Evolutionary conservation across 2,113 vertebrate genomes (phyloP).

Genomic region (Panurus biarmicus): DNA sequence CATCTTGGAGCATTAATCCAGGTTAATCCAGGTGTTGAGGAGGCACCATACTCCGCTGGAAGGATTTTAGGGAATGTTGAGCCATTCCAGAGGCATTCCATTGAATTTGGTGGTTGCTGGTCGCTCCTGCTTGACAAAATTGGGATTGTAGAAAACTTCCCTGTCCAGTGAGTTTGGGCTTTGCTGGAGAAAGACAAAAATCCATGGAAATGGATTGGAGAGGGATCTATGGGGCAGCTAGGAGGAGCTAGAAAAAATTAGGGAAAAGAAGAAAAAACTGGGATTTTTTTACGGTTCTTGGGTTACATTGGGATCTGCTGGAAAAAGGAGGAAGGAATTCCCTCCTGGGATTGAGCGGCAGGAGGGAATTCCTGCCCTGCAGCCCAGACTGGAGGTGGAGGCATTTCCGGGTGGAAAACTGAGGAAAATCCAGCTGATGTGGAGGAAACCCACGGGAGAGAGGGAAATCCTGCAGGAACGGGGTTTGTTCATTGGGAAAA

Average conservation of each 20-base stretch:
- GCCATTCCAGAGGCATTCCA: fast-evolving
- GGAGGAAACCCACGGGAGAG: background rate
- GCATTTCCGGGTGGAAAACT: background rate
- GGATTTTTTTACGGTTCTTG: fast-evolving
- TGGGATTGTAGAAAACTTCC: background rate
- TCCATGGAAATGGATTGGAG: background rate
- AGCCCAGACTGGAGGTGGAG: background rate
- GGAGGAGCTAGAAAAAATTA: background rate
- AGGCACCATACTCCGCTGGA: fast-evolving
- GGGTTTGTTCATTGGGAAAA: background rate
- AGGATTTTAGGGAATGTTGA: background rate
- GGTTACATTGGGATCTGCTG: background rate
- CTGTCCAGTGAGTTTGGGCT: fast-evolving
- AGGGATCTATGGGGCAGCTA: background rate
- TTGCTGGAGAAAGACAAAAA: background rate
- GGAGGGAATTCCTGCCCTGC: background rate
- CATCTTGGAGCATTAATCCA: fast-evolving
- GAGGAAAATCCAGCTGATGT: background rate
- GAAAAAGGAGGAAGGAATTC: background rate
- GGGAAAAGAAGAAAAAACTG: background rate
- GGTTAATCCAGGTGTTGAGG: fast-evolving
- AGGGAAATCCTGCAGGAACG: fast-evolving
- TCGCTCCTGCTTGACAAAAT: fast-evolving
- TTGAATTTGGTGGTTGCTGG: fast-evolving
- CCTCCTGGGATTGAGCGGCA: background rate